phyloP scores from a whole-genome alignment of 2,113 vertebrate species.

The Rostratula benghalensis region DNA sequence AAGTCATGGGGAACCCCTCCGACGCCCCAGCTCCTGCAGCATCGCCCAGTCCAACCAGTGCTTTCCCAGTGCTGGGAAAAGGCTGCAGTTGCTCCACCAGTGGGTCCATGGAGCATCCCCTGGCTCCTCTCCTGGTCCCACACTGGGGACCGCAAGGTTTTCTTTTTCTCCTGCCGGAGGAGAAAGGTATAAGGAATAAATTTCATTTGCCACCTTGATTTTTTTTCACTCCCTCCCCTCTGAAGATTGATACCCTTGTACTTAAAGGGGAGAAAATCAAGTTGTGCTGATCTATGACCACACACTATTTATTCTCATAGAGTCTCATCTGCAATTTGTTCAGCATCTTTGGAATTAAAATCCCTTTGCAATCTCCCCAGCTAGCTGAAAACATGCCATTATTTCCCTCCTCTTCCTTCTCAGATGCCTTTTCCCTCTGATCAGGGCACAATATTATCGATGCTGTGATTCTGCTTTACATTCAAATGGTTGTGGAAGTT shows the following conservation, averaged over 20 bases:
- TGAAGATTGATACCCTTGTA: background rate
- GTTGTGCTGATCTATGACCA: constrained; percentile 12
- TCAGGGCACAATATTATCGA: background rate
- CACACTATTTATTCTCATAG: background rate
- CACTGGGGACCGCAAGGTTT: accelerated
- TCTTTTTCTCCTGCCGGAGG: background rate
- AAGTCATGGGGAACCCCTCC: background rate
- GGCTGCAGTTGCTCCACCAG: background rate
- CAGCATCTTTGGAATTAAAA: constrained; percentile 40
- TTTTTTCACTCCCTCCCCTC: background rate
- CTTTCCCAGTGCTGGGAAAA: background rate
- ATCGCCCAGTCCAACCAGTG: background rate
- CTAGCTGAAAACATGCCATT: background rate
- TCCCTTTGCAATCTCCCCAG: background rate
- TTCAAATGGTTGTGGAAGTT: constrained; percentile 32
- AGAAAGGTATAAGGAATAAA: background rate
- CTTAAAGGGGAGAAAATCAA: constrained; percentile 26
- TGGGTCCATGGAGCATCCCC: background rate
- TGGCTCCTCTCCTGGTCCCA: background rate
- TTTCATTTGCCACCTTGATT: background rate
- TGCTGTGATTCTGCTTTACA: constrained; percentile 32
- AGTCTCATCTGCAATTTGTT: constrained; percentile 29
- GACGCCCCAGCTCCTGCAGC: background rate
- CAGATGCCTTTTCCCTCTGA: background rate
- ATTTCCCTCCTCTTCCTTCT: background rate